These are phyloP conservation scores for Drosophila mayri DNA, from an alignment of 1,140 invertebrate genomes.

Conservation along the genomic window DNA sequence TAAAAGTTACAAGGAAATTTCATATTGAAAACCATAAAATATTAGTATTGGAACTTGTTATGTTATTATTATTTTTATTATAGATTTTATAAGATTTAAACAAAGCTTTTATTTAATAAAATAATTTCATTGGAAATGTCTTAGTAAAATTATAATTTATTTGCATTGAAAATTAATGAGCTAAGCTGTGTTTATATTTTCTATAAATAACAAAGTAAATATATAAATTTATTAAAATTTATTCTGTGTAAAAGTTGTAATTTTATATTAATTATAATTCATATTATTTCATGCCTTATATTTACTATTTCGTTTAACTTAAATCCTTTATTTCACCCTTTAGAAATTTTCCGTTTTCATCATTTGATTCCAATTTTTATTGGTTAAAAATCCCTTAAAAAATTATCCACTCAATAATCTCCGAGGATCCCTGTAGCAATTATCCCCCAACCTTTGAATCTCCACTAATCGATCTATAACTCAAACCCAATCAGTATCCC, in stretches of 20 bases:
- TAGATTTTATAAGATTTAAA: neutral
- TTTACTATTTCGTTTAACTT: neutral
- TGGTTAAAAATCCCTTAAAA: too few species aligned
- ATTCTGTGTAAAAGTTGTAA: accelerated
- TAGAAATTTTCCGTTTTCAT: neutral
- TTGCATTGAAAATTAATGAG: neutral
- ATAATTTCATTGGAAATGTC: neutral
- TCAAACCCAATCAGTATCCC: conserved; percentile 8
- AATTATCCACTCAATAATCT: neutral
- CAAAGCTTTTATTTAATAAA: too few species aligned
- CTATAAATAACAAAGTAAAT: neutral
- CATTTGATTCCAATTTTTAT: neutral
- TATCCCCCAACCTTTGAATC: conserved; percentile 1
- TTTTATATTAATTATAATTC: neutral
- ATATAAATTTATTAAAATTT: neutral
- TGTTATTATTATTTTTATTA: neutral
- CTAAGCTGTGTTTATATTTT: too few species aligned
- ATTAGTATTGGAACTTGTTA: too few species aligned
- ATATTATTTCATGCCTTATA: neutral
- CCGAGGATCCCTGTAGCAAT: neutral
- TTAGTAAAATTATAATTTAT: neutral
- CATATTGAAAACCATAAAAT: neutral
- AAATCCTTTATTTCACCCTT: neutral
- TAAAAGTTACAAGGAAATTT: neutral
- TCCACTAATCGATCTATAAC: conserved; percentile 2